phyloP scores from a whole-genome alignment of 2,797 vertebrate genomes.

The Hozukius guyotensis region DNA sequence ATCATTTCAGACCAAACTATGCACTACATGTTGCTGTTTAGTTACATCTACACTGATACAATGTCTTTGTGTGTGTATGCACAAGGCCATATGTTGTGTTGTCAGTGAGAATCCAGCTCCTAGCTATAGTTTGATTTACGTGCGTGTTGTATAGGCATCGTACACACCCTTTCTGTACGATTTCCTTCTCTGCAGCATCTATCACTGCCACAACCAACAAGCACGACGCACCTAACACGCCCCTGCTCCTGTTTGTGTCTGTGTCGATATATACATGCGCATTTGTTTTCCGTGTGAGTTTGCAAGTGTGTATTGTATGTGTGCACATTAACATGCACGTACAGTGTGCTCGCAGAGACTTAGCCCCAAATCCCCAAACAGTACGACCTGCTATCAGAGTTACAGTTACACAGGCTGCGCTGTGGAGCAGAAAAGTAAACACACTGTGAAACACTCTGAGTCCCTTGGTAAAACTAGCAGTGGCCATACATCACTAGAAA shows the following conservation, averaged over 20 bases:
- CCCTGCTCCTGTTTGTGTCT: neutral
- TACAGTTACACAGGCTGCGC: conserved; percentile 50
- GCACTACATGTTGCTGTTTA: neutral
- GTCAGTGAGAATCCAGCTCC: conserved; percentile 6
- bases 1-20: neutral
- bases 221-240: conserved; percentile 25
- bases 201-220: conserved; percentile 60
- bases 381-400: conserved; percentile 53
- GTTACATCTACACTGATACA: neutral
- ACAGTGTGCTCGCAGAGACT: conserved; percentile 17
- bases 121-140: conserved; percentile 52
- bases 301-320: neutral
- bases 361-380: conserved; percentile 62
- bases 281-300: conserved; percentile 8
- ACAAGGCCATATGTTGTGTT: conserved; percentile 19
- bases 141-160: conserved; percentile 24
- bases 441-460: conserved; percentile 48
- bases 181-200: conserved; percentile 56
- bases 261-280: neutral
- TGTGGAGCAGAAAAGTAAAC: conserved; percentile 67
- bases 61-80: neutral
- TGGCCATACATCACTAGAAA: conserved; percentile 70
- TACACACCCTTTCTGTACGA: conserved; percentile 22
- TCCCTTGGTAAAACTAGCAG: conserved; percentile 58
- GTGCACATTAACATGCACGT: conserved; percentile 15